phyloP scores from a whole-genome alignment of 2,888 invertebrate genomes.

The Antheraea assamensis region DNA sequence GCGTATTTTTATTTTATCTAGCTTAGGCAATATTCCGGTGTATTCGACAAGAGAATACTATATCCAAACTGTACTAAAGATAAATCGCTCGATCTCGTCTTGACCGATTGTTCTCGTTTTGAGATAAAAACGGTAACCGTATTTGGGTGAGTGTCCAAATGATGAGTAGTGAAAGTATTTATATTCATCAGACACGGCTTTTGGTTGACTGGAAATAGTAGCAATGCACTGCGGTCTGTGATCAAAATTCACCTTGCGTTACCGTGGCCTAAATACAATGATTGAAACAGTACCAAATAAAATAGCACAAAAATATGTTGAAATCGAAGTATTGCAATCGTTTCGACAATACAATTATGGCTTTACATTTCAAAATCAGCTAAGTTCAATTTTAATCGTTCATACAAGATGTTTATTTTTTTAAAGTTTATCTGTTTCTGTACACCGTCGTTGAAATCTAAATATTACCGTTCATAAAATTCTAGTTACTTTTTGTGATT shows the following conservation, averaged over 20 bases:
- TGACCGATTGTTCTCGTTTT: conserved; percentile 24
- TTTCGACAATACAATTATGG: too few relatives aligned
- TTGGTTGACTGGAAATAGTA: conserved; percentile 12
- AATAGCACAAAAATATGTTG: not conserved
- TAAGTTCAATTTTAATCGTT: too few relatives aligned
- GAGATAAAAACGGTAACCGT: conserved; percentile 26
- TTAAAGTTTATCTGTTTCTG: too few relatives aligned
- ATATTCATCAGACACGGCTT: conserved; percentile 37
- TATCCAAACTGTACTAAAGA: not conserved
- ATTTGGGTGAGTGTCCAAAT: conserved; percentile 46
- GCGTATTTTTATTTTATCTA: not conserved
- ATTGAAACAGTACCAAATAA: not conserved
- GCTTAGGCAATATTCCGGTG: not conserved
- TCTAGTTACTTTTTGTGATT: too few relatives aligned
- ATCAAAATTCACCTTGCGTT: not conserved
- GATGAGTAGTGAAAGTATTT: conserved; percentile 54
- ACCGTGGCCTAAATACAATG: conserved; percentile 13
- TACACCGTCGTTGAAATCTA: too few relatives aligned
- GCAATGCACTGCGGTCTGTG: conserved; percentile 2
- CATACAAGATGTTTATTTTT: too few relatives aligned
- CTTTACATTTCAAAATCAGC: too few relatives aligned
- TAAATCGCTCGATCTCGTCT: too few relatives aligned
- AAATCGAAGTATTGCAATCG: not conserved
- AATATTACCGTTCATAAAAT: too few relatives aligned
- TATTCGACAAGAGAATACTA: not conserved